A percentile compares a stretch with the other conserved stretches of the same genome.
Evolutionary conservation across 1,140 invertebrate genomes (phyloP).

Genomic region (Macrostomum lignano): DNA sequence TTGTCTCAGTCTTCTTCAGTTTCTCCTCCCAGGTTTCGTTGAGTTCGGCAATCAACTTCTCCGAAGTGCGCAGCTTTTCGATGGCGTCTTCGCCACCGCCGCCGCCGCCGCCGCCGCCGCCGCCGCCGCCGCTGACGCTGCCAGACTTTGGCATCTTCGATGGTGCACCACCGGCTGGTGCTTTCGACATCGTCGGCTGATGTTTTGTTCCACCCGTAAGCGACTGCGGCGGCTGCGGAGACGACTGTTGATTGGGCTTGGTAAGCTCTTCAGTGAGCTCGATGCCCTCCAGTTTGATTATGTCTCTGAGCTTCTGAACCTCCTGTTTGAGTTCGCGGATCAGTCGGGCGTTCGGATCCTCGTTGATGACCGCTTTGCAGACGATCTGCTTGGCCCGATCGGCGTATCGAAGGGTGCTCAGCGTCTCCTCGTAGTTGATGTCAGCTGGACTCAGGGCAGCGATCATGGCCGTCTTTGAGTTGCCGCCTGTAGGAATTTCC

Average conservation of each 20-base stretch:
- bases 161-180: too few relatives aligned
- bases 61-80: slow-evolving; percentile 81
- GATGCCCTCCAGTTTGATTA: slow-evolving; percentile 77
- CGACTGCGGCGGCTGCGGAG: too few relatives aligned
- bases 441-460: slow-evolving; percentile 39
- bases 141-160: too few relatives aligned
- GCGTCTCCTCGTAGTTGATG: slow-evolving; percentile 38
- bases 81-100: too few relatives aligned
- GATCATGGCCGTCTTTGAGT: slow-evolving; percentile 31
- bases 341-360: slow-evolving; percentile 92
- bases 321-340: slow-evolving; percentile 96
- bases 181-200: too few relatives aligned
- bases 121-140: too few relatives aligned
- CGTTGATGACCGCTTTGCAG: slow-evolving; percentile 87
- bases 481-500: slow-evolving; percentile 20
- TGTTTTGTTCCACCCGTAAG: too few relatives aligned
- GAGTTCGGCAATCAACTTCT: slow-evolving; percentile 92
- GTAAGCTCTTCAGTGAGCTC: too few relatives aligned
- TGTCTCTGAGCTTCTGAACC: slow-evolving; percentile 62
- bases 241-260: too few relatives aligned
- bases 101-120: too few relatives aligned
- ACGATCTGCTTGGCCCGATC: slow-evolving; percentile 95
- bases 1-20: slow-evolving; percentile 70
- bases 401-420: slow-evolving; percentile 57
- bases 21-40: slow-evolving; percentile 99